Percentiles rank a stretch among this genome's conserved stretches.
These are phyloP conservation scores for Heteractis magnifica DNA, from an alignment of 92 coral and sea anemone genomes.

Conservation along the genomic window DNA sequence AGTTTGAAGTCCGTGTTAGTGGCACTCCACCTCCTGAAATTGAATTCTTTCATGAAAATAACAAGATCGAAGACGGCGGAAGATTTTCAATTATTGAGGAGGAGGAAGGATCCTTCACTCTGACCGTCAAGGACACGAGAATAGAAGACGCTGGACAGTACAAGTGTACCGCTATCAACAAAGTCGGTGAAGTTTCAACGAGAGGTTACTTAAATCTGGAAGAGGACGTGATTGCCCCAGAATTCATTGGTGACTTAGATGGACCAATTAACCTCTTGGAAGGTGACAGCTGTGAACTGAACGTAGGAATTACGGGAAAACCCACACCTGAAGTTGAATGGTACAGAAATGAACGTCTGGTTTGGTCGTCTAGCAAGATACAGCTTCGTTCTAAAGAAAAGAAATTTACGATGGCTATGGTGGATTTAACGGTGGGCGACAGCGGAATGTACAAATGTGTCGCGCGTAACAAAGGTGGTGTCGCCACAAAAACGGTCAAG, in stretches of 20 bases:
- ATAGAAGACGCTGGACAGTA: slow-evolving; percentile 80
- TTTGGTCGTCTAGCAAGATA: slow-evolving; percentile 68
- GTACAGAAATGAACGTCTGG: slow-evolving; percentile 69
- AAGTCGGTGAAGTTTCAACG: slow-evolving; percentile 82
- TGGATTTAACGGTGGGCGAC: slow-evolving; percentile 62
- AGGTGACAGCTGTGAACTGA: slow-evolving; percentile 65
- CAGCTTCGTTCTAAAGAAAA: slow-evolving; percentile 59
- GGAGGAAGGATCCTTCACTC: slow-evolving; percentile 70
- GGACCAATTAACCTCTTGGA: slow-evolving; percentile 58
- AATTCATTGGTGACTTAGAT: slow-evolving; percentile 56
- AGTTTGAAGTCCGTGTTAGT: slow-evolving; percentile 67
- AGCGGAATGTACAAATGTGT: slow-evolving; percentile 92
- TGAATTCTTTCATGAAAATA: slow-evolving; percentile 72
- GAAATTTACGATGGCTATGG: slow-evolving; percentile 59
- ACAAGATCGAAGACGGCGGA: slow-evolving; percentile 77
- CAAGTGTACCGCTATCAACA: slow-evolving; percentile 85
- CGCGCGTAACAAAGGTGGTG: slow-evolving; percentile 83
- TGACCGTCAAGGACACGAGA: slow-evolving; percentile 68
- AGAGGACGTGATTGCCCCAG: slow-evolving; percentile 68
- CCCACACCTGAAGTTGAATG: slow-evolving; percentile 90
- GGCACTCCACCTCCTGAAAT: slow-evolving; percentile 77
- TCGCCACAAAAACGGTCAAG: slow-evolving; percentile 59
- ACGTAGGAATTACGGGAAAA: slow-evolving; percentile 73
- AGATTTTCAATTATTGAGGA: slow-evolving; percentile 81
- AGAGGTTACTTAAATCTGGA: slow-evolving; percentile 59